A percentile compares a stretch with the other conserved stretches of the same genome.
These are phyloP conservation scores for Helobdella robusta DNA, from an alignment of 2,888 invertebrate species.

Conservation along the genomic window DNA sequence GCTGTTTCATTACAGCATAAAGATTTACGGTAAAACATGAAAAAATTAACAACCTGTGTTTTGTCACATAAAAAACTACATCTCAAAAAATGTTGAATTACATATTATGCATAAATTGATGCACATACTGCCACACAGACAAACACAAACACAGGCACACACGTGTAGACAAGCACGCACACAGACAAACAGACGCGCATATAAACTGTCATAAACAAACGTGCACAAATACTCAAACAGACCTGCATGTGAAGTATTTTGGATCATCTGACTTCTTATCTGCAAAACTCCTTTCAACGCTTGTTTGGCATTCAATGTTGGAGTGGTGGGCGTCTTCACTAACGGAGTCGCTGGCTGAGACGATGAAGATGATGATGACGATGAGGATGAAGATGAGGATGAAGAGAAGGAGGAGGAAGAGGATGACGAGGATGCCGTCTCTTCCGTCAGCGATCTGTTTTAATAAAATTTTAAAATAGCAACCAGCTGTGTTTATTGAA, in stretches of 20 bases:
- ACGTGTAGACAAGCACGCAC: background rate
- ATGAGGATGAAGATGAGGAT: background rate
- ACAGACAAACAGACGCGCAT: background rate
- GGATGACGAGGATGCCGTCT: background rate
- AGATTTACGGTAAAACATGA: too few species aligned
- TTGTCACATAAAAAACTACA: background rate
- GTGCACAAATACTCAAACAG: background rate
- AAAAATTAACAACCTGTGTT: background rate
- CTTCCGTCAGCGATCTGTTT: background rate
- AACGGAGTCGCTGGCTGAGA: background rate
- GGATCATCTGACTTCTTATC: conserved; percentile 9
- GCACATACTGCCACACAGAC: background rate
- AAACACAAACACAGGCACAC: background rate
- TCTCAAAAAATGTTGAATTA: background rate
- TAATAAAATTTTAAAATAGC: too few species aligned
- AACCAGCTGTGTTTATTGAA: too few species aligned
- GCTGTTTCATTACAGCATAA: too few species aligned
- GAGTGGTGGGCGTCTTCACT: background rate
- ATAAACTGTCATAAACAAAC: background rate
- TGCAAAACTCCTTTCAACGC: conserved; percentile 23
- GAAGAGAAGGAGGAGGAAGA: background rate
- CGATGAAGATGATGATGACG: background rate
- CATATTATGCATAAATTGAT: background rate
- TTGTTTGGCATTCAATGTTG: conserved; percentile 15
- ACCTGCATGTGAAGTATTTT: conserved; percentile 16